Base-by-base conservation (phyloP, 1,140 invertebrate species). In the Neodiprion fabricii region DNA sequence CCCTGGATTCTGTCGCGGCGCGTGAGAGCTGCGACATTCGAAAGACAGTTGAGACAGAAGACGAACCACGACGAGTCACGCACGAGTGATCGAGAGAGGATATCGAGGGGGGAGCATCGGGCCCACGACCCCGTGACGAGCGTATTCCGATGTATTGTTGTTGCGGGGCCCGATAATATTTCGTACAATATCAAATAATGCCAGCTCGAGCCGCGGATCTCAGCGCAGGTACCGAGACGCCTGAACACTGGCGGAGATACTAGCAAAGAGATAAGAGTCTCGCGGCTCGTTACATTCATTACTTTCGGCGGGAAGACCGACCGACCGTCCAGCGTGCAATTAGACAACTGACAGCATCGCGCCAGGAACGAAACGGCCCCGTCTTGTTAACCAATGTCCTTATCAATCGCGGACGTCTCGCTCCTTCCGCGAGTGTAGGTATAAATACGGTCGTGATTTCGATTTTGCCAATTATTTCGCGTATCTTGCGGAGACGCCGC, bases 101-200 rank as follows among this genome's bases (percentile, higher is more conserved):
- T 40, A 40, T 77, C 76, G 71, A 1, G 75, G 75, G 80, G 83
- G 84, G 83, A 82, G 80, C 77, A 61, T 12, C 53, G 53, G 3
- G 53, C 5, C n/a, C 53, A 3, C 9, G 53, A 61, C 53, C 53
- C 53, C 53, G 53, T 61, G 53, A 61, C 53, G 53, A 79, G 81
- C 81, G 78, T 82, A 83, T 85, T 83, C 81, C 78, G 67, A 75
- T 74, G 83, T 79, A 85, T 85, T 85, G 82, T 85, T 85, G 79
- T 79, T 78, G 73, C 75, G 76, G 79, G 76, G 74, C 80, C 76
- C 74, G 53, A 47, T 75, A 21, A 69, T 69, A 69, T 69, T 69
- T 69, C 75, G 66, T 76, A 80, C 78, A 79, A 80, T 80, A 77
- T 80, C 74, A 48, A 77, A 79, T 79, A 79, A 83, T 83, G n/a